Conservation (phyloP, 2,113 vertebrate genomes). For the Apodemus speciosus region DNA sequence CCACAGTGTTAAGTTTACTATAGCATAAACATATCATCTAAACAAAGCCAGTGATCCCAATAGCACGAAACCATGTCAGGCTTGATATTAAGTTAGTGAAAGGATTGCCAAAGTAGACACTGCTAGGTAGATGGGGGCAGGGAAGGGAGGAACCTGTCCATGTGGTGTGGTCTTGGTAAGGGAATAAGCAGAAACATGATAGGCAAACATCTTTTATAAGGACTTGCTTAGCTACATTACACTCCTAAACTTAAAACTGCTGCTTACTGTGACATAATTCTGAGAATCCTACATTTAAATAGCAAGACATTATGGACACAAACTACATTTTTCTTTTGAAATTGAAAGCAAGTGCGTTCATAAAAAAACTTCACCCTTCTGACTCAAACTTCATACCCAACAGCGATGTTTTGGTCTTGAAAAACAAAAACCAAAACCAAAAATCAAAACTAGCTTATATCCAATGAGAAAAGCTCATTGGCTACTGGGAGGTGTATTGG, state of each 20-base stretch:
- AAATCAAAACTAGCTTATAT: not conserved
- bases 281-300: not conserved
- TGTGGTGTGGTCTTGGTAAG: not conserved
- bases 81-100: not conserved
- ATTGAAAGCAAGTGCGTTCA: conserved; percentile 29
- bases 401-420: conserved; percentile 50
- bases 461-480: not conserved
- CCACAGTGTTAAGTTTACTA: not conserved
- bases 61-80: not conserved
- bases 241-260: not conserved
- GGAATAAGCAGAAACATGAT: not conserved
- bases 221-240: not conserved
- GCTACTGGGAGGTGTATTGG: not conserved
- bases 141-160: not conserved
- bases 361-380: conserved; percentile 78
- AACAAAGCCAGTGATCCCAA: not conserved
- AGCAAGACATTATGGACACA: not conserved
- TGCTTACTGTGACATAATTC: not conserved
- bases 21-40: not conserved
- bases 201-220: not conserved
- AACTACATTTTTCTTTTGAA: not conserved
- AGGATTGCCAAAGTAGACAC: not conserved
- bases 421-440: conserved; percentile 64
- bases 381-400: conserved; percentile 65
- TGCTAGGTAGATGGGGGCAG: not conserved